Conservation (phyloP, 2,888 invertebrate genomes). For the Yponomeuta malinellus region DNA sequence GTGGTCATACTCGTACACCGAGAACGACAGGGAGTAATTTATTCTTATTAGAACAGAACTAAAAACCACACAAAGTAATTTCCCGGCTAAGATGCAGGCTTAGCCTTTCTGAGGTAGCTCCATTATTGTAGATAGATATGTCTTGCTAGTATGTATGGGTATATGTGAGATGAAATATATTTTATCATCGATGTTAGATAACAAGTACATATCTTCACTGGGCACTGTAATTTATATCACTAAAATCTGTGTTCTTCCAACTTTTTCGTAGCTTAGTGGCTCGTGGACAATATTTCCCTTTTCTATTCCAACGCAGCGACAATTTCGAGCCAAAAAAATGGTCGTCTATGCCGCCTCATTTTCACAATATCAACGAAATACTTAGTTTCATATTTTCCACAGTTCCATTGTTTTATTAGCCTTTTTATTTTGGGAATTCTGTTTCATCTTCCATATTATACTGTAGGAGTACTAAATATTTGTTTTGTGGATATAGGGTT, state of each 20-base stretch:
- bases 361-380: not conserved
- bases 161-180: slow-evolving; percentile 29
- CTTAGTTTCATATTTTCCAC: not conserved
- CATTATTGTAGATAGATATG: slow-evolving; percentile 3
- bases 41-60: too few relatives aligned
- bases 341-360: not conserved
- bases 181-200: slow-evolving; percentile 55
- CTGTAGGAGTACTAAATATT: not conserved
- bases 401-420: too few relatives aligned
- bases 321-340: not conserved
- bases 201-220: slow-evolving; percentile 56
- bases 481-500: slow-evolving; percentile 46
- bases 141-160: slow-evolving; percentile 1
- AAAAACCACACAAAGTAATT: too few relatives aligned
- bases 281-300: slow-evolving; percentile 51
- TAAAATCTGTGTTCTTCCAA: slow-evolving; percentile 67
- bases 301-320: not conserved
- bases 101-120: slow-evolving; percentile 11
- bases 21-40: too few relatives aligned
- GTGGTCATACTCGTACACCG: too few relatives aligned
- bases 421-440: too few relatives aligned
- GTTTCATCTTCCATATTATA: not conserved
- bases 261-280: slow-evolving; percentile 51
- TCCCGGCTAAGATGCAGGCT: not conserved
- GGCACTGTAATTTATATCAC: slow-evolving; percentile 41